Base-by-base conservation (phyloP, 2,113 vertebrate species). In the Ptilorrhoa leucosticta region DNA sequence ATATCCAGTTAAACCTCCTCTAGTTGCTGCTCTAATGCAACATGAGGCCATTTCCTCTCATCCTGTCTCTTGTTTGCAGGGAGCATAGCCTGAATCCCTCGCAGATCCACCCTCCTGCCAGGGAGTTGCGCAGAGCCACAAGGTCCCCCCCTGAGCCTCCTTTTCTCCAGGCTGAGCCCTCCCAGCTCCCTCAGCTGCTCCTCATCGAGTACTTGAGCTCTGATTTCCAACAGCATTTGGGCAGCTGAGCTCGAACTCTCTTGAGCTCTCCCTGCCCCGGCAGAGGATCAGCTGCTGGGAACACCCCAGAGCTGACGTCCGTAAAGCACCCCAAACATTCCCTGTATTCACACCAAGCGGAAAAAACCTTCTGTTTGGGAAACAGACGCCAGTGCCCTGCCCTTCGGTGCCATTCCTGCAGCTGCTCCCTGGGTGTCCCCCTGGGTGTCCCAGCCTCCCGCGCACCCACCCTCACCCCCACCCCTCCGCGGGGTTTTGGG, bases 281-380 rank as follows among this genome's bases (percentile, higher is more conserved):
- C 1, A 4, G 39, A 20, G n/a, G 13, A 20, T 28, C 26, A 4
- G 21, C 56, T 2, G 26, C 5, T 2, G 35, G 39, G 16, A 44
- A 13, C 8, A 1, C 0, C 45, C 65, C 35, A 0, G 23, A 53
- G 17, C 68, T 15, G 58, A 5, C 7, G 2, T 1, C 28, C 12
- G 0, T 1, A 28, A 26, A 56, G 40, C 39, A 1, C 33, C 73
- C 54, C 45, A 7, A 12, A 12, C 11, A 5, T 6, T 7, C 19
- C 54, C 57, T 4, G 0, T 1, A 8, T 0, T 4, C 30, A 9
- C 1, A 0, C 2, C 3, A 24, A 58, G 31, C 0, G 12, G 68
- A 2, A 27, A 75, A 16, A 15, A 1, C 1, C 21, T 28, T 21
- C 31, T 4, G 0, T 15, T 8, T 5, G 70, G 70, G 60, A 22